Evolutionary conservation across 2,113 vertebrate genomes (phyloP), one percentile per base, ranked within the genome.

Genomic region (Gymnarchus niloticus): DNA sequence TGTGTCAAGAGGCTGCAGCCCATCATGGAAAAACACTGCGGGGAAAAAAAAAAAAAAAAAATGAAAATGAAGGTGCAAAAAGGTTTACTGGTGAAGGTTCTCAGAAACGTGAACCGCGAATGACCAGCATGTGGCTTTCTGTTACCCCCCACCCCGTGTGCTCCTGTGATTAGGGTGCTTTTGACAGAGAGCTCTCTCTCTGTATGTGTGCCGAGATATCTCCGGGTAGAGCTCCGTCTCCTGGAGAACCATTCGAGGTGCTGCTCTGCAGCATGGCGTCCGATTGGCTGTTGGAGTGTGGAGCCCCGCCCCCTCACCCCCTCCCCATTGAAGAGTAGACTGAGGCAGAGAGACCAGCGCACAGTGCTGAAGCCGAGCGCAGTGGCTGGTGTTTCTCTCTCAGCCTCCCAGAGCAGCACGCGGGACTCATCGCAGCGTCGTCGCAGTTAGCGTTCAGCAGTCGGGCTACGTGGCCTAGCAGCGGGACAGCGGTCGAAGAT

Each of bases 141-240:
- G 85, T 87, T 81, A 9, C 7, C 19, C 2, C 23, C 19, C 21
- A 33, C 33, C 49, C 59, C 59, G 59, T 65, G 59, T 10, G 9
- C 73, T 85, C 85, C 90, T 91, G 90, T 90, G 86, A 33, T 87
- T 88, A 87, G 81, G 48, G 33, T 12, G 81, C 65, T 41, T 61
- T 8, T 77, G 41, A 54, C 81, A 88, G 81, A 73, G 44, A 80
- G 51, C n/a, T 57, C 33, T 78, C 37, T 73, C 48, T 8, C 57
- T 37, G 83, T 33, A 8, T 8, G 49, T 81, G 51, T 52, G 9
- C 59, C 48, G 51, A 49, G 57, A 54, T 93, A 94, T 95, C 93
- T 92, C 93, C 92, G 92, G 93, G 94, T 92, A 95, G 91, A 95
- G 93, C 92, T 93, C 44, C 89, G 91, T 91, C 87, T 91, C 88